A percentile compares a stretch with the other conserved stretches of the same genome.
Evolutionary conservation across 2,797 vertebrate genomes (phyloP).

Genomic region (Diceros bicornis): DNA sequence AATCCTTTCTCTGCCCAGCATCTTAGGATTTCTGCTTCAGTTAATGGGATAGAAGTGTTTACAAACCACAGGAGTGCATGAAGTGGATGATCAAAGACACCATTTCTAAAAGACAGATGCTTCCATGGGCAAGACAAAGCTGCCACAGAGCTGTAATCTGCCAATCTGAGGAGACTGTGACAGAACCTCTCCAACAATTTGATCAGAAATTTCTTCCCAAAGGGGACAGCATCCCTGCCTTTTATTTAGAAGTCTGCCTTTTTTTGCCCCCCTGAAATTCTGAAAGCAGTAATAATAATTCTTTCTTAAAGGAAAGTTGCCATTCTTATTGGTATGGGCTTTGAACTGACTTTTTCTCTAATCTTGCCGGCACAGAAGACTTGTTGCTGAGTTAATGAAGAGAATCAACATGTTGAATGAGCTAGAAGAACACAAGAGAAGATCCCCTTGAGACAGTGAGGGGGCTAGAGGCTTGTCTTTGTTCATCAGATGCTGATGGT

Average conservation of each 20-base stretch:
- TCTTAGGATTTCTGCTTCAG: not conserved
- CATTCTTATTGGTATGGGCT: not conserved
- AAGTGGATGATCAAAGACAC: not conserved
- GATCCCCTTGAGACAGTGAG: not conserved
- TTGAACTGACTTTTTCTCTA: constrained; percentile 51
- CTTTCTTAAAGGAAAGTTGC: not conserved
- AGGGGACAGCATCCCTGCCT: not conserved
- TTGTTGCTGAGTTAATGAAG: not conserved
- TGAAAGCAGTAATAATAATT: not conserved
- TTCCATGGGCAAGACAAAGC: not conserved
- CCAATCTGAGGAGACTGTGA: not conserved
- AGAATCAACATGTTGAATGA: not conserved
- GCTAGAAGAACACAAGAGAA: not conserved
- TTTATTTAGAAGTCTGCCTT: not conserved
- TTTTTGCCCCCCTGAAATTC: not conserved
- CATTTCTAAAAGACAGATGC: constrained; percentile 10
- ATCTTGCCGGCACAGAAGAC: not conserved
- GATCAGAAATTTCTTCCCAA: not conserved
- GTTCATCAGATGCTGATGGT: not conserved
- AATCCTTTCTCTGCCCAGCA: not conserved
- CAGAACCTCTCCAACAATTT: not conserved
- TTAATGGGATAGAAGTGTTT: not conserved
- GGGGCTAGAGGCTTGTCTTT: not conserved
- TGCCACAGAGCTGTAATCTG: not conserved
- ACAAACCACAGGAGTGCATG: not conserved